phyloP scores from a whole-genome alignment of 2,797 vertebrate genomes.

The Manis crassicaudata region DNA sequence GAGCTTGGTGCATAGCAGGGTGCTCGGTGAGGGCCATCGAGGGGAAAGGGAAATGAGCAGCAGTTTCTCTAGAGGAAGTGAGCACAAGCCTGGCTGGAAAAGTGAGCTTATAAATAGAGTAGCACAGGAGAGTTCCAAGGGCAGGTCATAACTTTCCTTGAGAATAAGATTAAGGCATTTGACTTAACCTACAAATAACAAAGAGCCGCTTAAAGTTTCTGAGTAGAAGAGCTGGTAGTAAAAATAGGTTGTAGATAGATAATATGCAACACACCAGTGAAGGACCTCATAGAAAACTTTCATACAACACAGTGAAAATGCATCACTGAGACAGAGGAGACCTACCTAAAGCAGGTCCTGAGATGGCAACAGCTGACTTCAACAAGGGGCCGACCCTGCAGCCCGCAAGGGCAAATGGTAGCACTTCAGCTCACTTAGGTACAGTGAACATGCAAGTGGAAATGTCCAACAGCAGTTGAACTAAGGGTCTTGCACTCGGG shows the following conservation, averaged over 20 bases:
- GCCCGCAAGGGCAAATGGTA: background rate
- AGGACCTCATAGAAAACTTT: background rate
- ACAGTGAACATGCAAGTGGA: background rate
- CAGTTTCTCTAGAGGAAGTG: background rate
- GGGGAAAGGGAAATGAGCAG: background rate
- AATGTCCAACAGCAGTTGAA: background rate
- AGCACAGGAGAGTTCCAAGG: background rate
- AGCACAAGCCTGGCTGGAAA: background rate
- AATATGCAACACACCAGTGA: background rate
- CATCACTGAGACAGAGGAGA: background rate
- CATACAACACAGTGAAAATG: background rate
- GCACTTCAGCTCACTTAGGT: background rate
- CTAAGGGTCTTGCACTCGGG: background rate
- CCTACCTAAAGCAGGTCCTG: background rate
- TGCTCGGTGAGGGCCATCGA: background rate
- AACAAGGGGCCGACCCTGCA: no score
- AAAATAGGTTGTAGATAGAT: background rate
- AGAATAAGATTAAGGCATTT: background rate
- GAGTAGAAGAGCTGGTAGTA: background rate
- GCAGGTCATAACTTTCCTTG: background rate
- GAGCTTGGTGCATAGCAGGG: background rate
- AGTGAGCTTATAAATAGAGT: background rate
- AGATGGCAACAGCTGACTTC: background rate
- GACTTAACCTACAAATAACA: background rate
- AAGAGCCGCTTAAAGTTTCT: background rate